A percentile compares a stretch with the other conserved stretches of the same genome.
Conservation (phyloP, 1,140 invertebrate species). For the Micrasema minimum region DNA sequence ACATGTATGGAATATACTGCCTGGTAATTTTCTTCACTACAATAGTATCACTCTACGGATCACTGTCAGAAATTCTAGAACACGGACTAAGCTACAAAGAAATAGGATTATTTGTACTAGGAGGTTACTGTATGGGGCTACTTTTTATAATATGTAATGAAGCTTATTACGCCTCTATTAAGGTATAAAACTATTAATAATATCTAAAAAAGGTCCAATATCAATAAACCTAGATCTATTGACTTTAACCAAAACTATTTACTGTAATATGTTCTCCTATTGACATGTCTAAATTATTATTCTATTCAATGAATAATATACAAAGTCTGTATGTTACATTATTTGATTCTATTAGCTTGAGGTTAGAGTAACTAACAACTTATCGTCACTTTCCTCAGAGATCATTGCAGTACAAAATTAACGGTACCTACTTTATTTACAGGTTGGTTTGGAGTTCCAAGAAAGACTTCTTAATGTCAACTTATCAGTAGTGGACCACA, state of each 20-base stretch:
- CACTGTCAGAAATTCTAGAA: conserved; percentile 75
- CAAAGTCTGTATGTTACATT: no score
- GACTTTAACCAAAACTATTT: no score
- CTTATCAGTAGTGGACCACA: conserved; percentile 69
- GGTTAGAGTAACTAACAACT: no score
- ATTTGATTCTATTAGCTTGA: no score
- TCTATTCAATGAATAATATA: no score
- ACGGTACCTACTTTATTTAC: conserved; percentile 43
- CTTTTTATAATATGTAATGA: conserved; percentile 77
- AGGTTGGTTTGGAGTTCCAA: conserved; percentile 74
- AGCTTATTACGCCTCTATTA: conserved; percentile 72
- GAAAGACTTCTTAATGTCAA: conserved; percentile 73
- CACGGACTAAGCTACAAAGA: conserved; percentile 76
- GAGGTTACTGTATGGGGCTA: conserved; percentile 74
- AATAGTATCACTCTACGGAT: conserved; percentile 74
- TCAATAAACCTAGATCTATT: no score
- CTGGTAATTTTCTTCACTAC: conserved; percentile 76
- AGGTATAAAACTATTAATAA: conserved; percentile 56
- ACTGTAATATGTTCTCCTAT: no score
- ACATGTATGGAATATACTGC: conserved; percentile 78
- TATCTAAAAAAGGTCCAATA: no score
- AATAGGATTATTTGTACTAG: conserved; percentile 74
- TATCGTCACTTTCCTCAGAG: no score
- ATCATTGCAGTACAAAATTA: no score
- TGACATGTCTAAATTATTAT: no score